Percentiles rank a stretch among this genome's conserved stretches.
Conservation (phyloP, 2,797 vertebrate genomes). For the Galaxias olidus region DNA sequence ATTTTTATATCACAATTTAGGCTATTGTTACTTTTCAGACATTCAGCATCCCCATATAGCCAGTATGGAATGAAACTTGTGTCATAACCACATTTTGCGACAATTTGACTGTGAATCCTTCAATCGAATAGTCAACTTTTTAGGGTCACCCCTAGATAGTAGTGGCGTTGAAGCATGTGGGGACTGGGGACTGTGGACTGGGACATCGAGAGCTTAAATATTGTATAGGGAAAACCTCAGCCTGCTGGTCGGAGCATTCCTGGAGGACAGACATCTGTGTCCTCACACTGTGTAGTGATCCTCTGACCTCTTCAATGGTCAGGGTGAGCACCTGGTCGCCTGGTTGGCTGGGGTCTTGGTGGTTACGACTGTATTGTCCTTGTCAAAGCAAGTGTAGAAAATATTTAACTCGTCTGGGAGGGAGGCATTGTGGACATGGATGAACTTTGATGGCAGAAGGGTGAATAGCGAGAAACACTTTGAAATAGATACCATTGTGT, state of each 20-base stretch:
- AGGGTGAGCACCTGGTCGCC: slow-evolving; percentile 5
- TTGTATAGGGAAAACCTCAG: background rate
- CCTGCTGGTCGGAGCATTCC: background rate
- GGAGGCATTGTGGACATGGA: background rate
- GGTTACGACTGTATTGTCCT: background rate
- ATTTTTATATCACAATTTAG: too few relatives aligned
- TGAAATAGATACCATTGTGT: too few relatives aligned
- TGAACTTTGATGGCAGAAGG: too few relatives aligned
- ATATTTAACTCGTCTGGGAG: background rate
- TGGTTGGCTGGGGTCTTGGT: background rate
- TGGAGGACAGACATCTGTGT: background rate
- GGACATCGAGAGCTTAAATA: background rate
- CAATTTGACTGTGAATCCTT: too few relatives aligned
- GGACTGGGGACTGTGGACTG: slow-evolving; percentile 4
- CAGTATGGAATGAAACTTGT: too few relatives aligned
- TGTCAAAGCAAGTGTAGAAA: background rate
- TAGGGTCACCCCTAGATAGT: too few relatives aligned
- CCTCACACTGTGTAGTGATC: background rate
- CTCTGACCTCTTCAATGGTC: background rate
- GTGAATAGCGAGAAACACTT: too few relatives aligned
- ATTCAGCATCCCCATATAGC: too few relatives aligned
- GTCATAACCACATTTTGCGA: too few relatives aligned
- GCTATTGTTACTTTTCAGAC: too few relatives aligned
- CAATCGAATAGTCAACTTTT: too few relatives aligned
- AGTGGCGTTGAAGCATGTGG: background rate